Conservation (phyloP, 2,113 vertebrate genomes). For the Chamaea fasciata region DNA sequence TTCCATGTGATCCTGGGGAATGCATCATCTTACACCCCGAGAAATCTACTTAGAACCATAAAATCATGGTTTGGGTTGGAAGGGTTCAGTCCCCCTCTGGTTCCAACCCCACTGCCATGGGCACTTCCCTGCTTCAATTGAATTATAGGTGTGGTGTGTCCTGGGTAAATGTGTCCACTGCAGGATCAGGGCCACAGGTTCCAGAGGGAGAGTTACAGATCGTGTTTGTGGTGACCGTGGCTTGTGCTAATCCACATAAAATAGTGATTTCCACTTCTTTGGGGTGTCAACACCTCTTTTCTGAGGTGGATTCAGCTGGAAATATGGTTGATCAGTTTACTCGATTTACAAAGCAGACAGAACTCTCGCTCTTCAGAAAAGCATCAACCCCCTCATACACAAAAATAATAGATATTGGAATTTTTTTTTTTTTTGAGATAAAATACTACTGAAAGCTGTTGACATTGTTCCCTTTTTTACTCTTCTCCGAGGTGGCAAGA, state of each 20-base stretch:
- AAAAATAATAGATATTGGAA: neutral
- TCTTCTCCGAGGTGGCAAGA: conserved; percentile 8
- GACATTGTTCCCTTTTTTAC: neutral
- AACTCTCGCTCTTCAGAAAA: neutral
- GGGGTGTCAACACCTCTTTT: fast-evolving
- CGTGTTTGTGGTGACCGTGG: neutral
- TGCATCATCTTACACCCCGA: neutral
- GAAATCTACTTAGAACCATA: neutral
- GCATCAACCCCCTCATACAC: fast-evolving
- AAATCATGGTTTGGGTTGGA: neutral
- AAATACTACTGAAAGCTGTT: neutral
- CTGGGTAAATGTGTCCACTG: neutral
- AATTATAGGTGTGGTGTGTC: neutral
- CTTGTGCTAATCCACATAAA: neutral
- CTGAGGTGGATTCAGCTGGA: neutral
- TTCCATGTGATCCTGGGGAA: neutral
- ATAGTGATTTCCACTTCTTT: neutral
- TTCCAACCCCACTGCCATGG: neutral
- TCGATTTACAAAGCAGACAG: neutral
- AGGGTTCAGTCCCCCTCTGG: neutral
- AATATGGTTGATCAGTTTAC: fast-evolving
- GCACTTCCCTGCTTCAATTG: neutral
- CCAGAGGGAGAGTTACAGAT: neutral
- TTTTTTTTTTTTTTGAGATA: neutral
- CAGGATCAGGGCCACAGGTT: neutral